Conservation (phyloP, 2,888 invertebrate genomes). For the Augochlorella aurata region DNA sequence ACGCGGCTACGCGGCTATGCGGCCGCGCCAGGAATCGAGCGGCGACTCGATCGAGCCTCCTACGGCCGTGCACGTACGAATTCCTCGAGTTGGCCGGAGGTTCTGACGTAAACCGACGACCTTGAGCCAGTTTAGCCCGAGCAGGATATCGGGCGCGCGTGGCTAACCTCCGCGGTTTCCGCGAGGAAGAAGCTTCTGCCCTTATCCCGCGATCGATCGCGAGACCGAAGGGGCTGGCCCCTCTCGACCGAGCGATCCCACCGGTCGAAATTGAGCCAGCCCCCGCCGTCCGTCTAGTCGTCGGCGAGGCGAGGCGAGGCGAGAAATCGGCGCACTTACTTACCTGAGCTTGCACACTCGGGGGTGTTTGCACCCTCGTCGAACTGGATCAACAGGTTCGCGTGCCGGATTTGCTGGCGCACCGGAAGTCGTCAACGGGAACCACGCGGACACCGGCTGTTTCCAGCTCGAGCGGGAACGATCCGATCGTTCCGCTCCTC, state of each 20-base stretch:
- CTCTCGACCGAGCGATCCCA: background rate
- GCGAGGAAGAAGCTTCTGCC: conserved; percentile 35
- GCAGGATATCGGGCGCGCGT: conserved; percentile 39
- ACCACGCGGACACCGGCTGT: conserved; percentile 39
- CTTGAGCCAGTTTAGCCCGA: conserved; percentile 59
- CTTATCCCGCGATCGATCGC: conserved; percentile 50
- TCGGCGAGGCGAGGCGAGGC: background rate
- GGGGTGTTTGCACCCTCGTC: conserved; percentile 50
- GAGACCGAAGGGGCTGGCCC: background rate
- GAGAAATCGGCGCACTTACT: conserved; percentile 47
- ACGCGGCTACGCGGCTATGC: too few species aligned
- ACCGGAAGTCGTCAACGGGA: conserved; percentile 77
- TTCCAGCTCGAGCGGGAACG: conserved; percentile 40
- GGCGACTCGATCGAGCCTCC: conserved; percentile 47
- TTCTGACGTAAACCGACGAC: conserved; percentile 57
- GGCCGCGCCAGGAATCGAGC: conserved; percentile 30
- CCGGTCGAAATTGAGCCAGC: conserved; percentile 27
- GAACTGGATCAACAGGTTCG: conserved; percentile 77
- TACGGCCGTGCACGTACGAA: conserved; percentile 47
- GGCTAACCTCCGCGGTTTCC: conserved; percentile 21
- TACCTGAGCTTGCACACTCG: background rate
- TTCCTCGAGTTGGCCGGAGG: conserved; percentile 51
- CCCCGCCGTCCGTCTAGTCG: background rate
- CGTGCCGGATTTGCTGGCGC: conserved; percentile 76
- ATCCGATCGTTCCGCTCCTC: conserved; percentile 40